Evolutionary conservation across 2,797 vertebrate genomes (phyloP), one percentile per base, ranked within the genome.

Genomic region (Danionella dracula): DNA sequence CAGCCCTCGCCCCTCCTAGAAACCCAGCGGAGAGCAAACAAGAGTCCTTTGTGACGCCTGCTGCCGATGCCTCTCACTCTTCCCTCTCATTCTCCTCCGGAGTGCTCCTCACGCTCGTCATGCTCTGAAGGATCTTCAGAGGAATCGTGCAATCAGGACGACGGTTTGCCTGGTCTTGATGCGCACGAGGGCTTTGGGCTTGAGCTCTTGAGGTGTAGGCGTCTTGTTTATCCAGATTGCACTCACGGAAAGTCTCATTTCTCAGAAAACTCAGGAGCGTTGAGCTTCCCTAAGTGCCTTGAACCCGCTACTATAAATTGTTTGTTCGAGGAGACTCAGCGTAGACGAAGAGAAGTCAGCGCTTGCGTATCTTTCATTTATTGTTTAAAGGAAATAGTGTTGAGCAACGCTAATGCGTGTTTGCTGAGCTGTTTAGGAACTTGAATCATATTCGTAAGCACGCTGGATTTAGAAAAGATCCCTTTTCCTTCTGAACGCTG

Each of bases 231-330:
- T 49, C 48, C 64, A 67, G 70, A 79, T 56, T 72, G 58, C 38
- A 54, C 55, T 64, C 54, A 51, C 37, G 46, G 72, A 76, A 73
- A 56, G 44, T 44, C 61, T 21, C 13, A 67, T 79, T 82, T 82
- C 78, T 79, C 71, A 50, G 81, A 81, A 80, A 76, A 73, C 46
- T 82, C 54, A 57, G 72, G 59, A 75, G 68, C 70, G 54, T 62
- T 70, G 37, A 68, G 76, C 27, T 73, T 62, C 58, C 27, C 45
- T 63, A 79, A 81, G 81, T 80, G 73, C 63, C 71, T 68, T 77
- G 76, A 80, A 79, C 76, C 79, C 75, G 63, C 63, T 68, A 70
- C 66, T 83, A 49, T 83, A 83, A 83, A 83, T 74, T 83, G 79
- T 83, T 83, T 81, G 73, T 77, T 76, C 73, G 17, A 71, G 66